Evolutionary conservation across 2,113 vertebrate species (phyloP), one percentile per base, ranked within the genome.

Genomic region (Phylloscopus whistleri): DNA sequence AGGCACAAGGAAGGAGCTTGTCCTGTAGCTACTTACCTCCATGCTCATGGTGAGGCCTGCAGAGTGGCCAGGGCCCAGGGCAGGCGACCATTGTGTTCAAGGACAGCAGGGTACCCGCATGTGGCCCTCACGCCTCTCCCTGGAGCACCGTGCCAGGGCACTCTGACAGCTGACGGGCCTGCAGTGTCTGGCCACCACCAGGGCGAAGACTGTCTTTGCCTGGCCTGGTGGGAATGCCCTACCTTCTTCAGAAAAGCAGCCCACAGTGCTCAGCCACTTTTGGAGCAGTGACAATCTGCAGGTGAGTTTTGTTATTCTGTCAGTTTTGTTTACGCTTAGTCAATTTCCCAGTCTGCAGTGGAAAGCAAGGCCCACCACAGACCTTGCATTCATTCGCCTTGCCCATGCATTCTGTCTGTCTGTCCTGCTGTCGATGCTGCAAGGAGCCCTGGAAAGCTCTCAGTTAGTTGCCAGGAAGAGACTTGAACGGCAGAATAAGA

Each of bases 91-190:
- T 12, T 14, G 16, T 1, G 1, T 11, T 52, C 46, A 23, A 30
- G 3, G 7, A 13, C 51, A 53, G n/a, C 26, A 26, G 31, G 0
- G 2, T 8, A 39, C 31, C 26, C 0, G 5, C 33, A 3, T 1
- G 1, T 2, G 13, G 41, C 30, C 43, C 17, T 26, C 10, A 1
- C 0, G 0, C 8, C n/a, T 33, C 27, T 19, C 49, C 2, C 0
- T 41, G 13, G 11, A 39, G 41, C 1, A 4, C 22, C 0, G 0
- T 6, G 21, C 8, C 8, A 9, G 15, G n/a, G 35, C 1, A 1
- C 20, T 0, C 0, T 30, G 70, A 9, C 15, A 0, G 39, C 23
- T 2, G 2, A 6, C 16, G 11, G 19, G 52, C 35, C 48, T 17
- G 16, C 1, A 7, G 23, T 1, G 16, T 13, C 46, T 1, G 3